phyloP scores from a whole-genome alignment of 2,113 vertebrate genomes.

The Neogobius melanostomus region DNA sequence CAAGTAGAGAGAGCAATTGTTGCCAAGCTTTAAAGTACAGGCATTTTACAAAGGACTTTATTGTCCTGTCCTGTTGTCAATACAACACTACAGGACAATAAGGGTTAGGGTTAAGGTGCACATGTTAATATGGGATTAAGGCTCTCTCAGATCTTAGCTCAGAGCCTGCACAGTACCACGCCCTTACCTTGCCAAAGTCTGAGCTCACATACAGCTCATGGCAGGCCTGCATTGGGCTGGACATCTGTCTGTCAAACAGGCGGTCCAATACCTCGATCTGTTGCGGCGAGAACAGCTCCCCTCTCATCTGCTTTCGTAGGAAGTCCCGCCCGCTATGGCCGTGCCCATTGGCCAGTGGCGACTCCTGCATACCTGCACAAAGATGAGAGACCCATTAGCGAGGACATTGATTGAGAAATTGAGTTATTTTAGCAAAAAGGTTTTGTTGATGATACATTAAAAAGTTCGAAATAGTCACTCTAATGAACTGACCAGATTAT shows the following conservation, averaged over 20 bases:
- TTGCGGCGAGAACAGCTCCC: slow-evolving; percentile 96
- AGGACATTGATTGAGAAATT: slow-evolving; percentile 2
- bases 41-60: background rate
- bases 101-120: too few species aligned
- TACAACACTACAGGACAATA: too few species aligned
- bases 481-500: slow-evolving; percentile 51
- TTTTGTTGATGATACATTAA: slow-evolving; percentile 25
- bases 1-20: slow-evolving; percentile 31
- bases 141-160: slow-evolving; percentile 43
- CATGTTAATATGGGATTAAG: too few species aligned
- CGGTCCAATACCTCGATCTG: slow-evolving; percentile 97
- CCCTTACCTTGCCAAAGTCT: slow-evolving; percentile 92
- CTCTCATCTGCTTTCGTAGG: slow-evolving; percentile 98
- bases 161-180: slow-evolving; percentile 60
- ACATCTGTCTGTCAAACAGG: slow-evolving; percentile 95
- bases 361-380: slow-evolving; percentile 88
- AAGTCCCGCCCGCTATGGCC: slow-evolving; percentile 94
- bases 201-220: slow-evolving; percentile 90
- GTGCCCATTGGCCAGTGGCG: slow-evolving; percentile 94
- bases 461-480: slow-evolving; percentile 9
- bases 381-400: slow-evolving; percentile 27
- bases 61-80: too few species aligned
- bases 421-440: background rate
- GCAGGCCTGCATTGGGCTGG: slow-evolving; percentile 75
- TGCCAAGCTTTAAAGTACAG: slow-evolving; percentile 8